Conservation (phyloP, 64 coral and sea anemone species). For the Pocillopora damicornis region DNA sequence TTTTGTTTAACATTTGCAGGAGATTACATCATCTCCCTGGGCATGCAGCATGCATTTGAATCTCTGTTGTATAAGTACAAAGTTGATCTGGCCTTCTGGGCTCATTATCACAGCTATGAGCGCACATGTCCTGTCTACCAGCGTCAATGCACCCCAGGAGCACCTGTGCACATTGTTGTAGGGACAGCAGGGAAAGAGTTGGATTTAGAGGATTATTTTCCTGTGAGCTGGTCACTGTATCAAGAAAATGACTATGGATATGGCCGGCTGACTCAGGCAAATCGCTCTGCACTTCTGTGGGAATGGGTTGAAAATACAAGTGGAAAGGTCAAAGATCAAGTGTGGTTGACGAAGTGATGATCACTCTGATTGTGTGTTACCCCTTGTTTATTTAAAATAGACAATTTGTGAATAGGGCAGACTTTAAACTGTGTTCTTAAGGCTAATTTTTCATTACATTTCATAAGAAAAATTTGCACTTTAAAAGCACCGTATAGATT, state of each 20-base stretch:
- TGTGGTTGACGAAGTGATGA: slow-evolving; percentile 51
- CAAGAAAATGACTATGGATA: slow-evolving; percentile 86
- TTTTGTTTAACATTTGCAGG: slow-evolving; percentile 31
- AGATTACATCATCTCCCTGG: slow-evolving; percentile 78
- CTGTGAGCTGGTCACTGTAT: slow-evolving; percentile 74
- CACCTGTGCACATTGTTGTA: slow-evolving; percentile 85
- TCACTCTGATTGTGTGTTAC: not conserved
- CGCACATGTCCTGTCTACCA: slow-evolving; percentile 75
- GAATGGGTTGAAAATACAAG: slow-evolving; percentile 74
- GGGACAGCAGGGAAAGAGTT: slow-evolving; percentile 76
- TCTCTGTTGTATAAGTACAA: slow-evolving; percentile 67
- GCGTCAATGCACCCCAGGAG: slow-evolving; percentile 47
- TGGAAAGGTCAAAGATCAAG: slow-evolving; percentile 47
- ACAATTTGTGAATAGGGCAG: no score
- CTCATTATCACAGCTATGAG: slow-evolving; percentile 97
- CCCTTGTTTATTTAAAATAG: not conserved
- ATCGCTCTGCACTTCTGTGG: slow-evolving; percentile 61
- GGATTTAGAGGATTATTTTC: slow-evolving; percentile 58
- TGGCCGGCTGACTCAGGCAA: slow-evolving; percentile 67
- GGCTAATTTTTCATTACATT: no score
- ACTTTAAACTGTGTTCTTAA: no score
- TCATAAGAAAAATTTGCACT: no score
- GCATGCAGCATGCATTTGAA: slow-evolving; percentile 75
- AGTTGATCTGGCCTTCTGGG: slow-evolving; percentile 88
- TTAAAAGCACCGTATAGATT: no score